Base-by-base conservation (phyloP, 2,888 invertebrate species). In the Sceliomorpha sp. region DNA sequence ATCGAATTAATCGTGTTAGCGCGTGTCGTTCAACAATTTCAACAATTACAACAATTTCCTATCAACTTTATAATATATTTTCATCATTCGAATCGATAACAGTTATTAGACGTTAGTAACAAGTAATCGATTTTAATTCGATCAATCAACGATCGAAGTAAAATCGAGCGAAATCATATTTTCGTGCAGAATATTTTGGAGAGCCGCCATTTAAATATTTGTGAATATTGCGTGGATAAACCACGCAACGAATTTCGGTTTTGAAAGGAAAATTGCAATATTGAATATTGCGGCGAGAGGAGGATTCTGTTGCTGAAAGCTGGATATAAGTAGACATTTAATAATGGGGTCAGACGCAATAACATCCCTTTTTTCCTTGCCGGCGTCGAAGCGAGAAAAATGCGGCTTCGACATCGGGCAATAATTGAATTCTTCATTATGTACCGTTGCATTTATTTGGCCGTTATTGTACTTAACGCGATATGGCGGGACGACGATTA, bases 121-220 rank as follows among this genome's bases (percentile, higher is more conserved):
- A n/a, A n/a, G n/a, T n/a, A n/a, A n/a, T n/a, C n/a, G n/a, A n/a
- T n/a, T n/a, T n/a, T n/a, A n/a, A n/a, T n/a, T n/a, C n/a, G n/a
- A n/a, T n/a, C n/a, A n/a, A n/a, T n/a, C n/a, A n/a, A n/a, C n/a
- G n/a, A n/a, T n/a, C n/a, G n/a, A n/a, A n/a, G n/a, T n/a, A n/a
- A n/a, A n/a, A n/a, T n/a, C n/a, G n/a, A n/a, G n/a, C n/a, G n/a
- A n/a, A n/a, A n/a, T n/a, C n/a, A n/a, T n/a, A n/a, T n/a, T n/a
- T n/a, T n/a, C n/a, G n/a, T n/a, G n/a, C n/a, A n/a, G n/a, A n/a
- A n/a, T n/a, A n/a, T n/a, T n/a, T n/a, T n/a, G n/a, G n/a, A n/a
- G n/a, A n/a, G n/a, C n/a, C n/a, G n/a, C n/a, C 13, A n/a, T 44
- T 53, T 62, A 62, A 62, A 62, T 62, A 62, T 62, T 62, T 53